Evolutionary conservation across 2,888 invertebrate genomes (phyloP).

Genomic region (Ectemnius cavifrons): DNA sequence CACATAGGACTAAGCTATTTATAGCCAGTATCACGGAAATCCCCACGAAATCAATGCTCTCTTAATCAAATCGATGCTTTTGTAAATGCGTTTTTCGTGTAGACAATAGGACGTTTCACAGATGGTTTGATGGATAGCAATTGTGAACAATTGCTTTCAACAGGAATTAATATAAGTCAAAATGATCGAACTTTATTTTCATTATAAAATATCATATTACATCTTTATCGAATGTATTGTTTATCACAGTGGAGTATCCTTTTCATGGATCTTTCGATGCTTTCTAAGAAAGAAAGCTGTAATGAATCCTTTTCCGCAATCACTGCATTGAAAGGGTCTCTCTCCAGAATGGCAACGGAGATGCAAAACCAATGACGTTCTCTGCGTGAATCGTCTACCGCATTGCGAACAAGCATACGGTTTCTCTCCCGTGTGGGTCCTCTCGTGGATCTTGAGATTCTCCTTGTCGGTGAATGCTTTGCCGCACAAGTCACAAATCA

Average conservation of each 20-base stretch:
- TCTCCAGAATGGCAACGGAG: slow-evolving; percentile 71
- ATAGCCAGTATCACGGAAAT: slow-evolving; percentile 1
- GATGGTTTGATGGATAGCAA: too few relatives aligned
- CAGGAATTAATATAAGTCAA: too few relatives aligned
- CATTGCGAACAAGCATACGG: slow-evolving; percentile 72
- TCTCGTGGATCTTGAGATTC: slow-evolving; percentile 66
- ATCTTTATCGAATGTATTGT: neutral
- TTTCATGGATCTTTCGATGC: slow-evolving; percentile 66
- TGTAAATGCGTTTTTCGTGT: slow-evolving; percentile 19
- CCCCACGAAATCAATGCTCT: neutral
- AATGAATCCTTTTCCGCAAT: slow-evolving; percentile 70
- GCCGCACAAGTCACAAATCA: slow-evolving; percentile 64
- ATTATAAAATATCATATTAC: neutral
- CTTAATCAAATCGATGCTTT: slow-evolving; percentile 25
- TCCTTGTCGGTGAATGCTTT: slow-evolving; percentile 66
- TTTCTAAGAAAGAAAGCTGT: slow-evolving; percentile 67
- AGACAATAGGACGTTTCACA: too few relatives aligned
- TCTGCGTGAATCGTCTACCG: slow-evolving; percentile 71
- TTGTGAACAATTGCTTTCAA: too few relatives aligned
- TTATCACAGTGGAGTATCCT: neutral
- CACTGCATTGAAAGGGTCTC: slow-evolving; percentile 68
- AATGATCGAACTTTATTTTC: too few relatives aligned
- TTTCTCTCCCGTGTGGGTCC: slow-evolving; percentile 71
- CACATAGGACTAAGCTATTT: neutral
- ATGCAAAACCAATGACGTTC: slow-evolving; percentile 70